Evolutionary conservation across 2,797 vertebrate species (phyloP).

Genomic region (Halcyon chelicuti): DNA sequence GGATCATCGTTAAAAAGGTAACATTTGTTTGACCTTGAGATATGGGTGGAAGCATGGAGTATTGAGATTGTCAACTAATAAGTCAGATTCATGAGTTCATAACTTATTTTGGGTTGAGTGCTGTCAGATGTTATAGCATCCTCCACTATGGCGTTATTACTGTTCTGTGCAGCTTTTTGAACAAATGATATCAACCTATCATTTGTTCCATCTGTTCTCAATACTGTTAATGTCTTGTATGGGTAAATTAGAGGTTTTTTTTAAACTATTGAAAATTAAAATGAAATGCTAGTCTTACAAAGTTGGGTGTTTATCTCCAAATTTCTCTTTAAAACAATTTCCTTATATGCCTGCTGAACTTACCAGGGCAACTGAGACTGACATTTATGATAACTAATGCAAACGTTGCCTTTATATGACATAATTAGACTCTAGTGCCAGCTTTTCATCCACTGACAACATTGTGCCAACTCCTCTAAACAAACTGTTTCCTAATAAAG

Average conservation of each 20-base stretch:
- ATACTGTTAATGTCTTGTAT: not conserved
- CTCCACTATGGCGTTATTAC: not conserved
- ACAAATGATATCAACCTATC: not conserved
- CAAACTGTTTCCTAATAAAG: not conserved
- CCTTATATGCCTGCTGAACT: not conserved
- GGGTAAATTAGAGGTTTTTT: not conserved
- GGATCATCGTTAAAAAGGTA: not conserved
- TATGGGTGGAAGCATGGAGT: not conserved
- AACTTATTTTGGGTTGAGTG: not conserved
- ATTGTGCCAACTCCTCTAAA: not conserved
- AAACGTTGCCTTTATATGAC: not conserved
- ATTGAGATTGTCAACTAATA: not conserved
- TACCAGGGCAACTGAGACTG: not conserved
- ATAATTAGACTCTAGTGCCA: not conserved
- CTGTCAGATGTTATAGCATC: not conserved
- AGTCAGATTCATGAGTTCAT: not conserved
- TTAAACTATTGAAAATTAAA: not conserved
- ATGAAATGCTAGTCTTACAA: not conserved
- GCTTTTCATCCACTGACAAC: not conserved
- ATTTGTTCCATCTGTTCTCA: not conserved
- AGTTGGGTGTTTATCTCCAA: not conserved
- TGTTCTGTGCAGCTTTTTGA: not conserved
- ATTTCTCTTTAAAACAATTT: not conserved
- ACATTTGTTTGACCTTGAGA: not conserved
- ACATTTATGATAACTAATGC: not conserved